Evolutionary conservation across 2,888 invertebrate species (phyloP).

Genomic region (Ophioninae sp.): DNA sequence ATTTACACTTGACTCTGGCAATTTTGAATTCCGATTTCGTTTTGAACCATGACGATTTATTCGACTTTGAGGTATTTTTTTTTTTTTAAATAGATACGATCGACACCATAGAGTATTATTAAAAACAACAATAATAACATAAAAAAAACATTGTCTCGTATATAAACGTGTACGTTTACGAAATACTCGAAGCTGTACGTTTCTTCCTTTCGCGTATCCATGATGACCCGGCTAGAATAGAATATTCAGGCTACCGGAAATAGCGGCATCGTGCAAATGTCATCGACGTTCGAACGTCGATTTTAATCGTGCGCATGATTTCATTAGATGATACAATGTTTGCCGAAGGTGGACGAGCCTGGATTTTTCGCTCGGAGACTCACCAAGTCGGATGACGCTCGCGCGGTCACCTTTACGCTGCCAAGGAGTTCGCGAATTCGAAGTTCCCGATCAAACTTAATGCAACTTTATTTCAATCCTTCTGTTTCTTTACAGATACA

Average conservation of each 20-base stretch:
- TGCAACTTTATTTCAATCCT: conserved; percentile 53
- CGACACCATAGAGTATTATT: conserved; percentile 54
- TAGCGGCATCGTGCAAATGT: not conserved
- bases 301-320: not conserved
- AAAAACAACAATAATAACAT: conserved; percentile 13
- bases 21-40: conserved; percentile 25
- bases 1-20: not conserved
- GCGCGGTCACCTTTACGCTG: not conserved
- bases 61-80: conserved; percentile 36
- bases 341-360: not conserved
- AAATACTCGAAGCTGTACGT: conserved; percentile 63
- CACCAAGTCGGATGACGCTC: not conserved
- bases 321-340: not conserved
- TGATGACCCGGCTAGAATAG: not conserved
- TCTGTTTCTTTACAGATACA: conserved; percentile 90
- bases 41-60: conserved; percentile 32
- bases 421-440: not conserved
- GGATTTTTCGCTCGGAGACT: not conserved
- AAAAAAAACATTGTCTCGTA: conserved; percentile 32
- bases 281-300: not conserved
- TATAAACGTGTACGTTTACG: conserved; percentile 59
- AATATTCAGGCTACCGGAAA: not conserved
- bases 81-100: conserved; percentile 18
- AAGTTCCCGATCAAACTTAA: conserved; percentile 9
- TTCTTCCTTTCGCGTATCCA: conserved; percentile 51